Evolutionary conservation across 1,140 invertebrate species (phyloP).

Genomic region (Pseudomyrmex sp.): DNA sequence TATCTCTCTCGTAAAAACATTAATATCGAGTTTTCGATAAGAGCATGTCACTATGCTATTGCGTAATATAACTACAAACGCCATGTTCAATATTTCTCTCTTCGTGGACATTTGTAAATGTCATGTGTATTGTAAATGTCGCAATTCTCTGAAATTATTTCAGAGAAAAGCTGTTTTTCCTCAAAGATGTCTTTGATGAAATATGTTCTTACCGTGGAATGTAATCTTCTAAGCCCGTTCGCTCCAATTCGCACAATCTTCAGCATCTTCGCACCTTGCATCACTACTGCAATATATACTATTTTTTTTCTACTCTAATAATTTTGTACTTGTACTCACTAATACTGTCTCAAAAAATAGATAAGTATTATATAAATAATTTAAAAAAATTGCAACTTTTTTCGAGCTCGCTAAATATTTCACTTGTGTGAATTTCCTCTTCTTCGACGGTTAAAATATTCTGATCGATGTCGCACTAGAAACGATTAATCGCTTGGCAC

Average conservation of each 20-base stretch:
- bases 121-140: background rate
- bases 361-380: too few species aligned
- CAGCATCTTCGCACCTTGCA: constrained; percentile 64
- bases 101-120: background rate
- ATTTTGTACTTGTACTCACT: background rate
- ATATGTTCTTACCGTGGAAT: constrained; percentile 61
- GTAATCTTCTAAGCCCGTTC: constrained; percentile 68
- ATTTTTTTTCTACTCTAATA: background rate
- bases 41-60: background rate
- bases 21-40: background rate
- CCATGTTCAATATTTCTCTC: constrained; percentile 14
- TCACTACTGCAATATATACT: background rate
- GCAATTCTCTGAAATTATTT: background rate
- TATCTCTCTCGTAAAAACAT: background rate
- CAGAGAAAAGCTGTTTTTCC: background rate
- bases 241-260: constrained; percentile 65
- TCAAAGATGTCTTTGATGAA: too few species aligned
- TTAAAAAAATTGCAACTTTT: too few species aligned
- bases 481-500: background rate
- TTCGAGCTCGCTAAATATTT: too few species aligned
- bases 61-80: constrained; percentile 14
- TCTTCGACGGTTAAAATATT: background rate
- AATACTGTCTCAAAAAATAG: background rate
- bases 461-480: constrained; percentile 20
- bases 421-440: too few species aligned